phyloP scores from a whole-genome alignment of 2,113 vertebrate species.

The Hippocampus comes region DNA sequence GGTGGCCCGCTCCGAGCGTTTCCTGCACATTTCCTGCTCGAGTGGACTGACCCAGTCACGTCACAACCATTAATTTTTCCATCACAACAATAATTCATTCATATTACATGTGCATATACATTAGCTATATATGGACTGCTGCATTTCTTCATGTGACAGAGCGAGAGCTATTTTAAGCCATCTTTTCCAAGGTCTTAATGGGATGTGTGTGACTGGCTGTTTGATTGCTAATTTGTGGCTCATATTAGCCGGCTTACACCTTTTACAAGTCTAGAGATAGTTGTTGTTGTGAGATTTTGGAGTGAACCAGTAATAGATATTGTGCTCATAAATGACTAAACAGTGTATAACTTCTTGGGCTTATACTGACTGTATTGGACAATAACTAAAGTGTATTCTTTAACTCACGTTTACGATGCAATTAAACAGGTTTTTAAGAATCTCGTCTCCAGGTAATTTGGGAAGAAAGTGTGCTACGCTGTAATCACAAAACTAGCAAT shows the following conservation, averaged over 20 bases:
- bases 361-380: neutral
- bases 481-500: neutral
- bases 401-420: neutral
- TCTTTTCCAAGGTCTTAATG: neutral
- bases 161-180: neutral
- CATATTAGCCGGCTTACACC: neutral
- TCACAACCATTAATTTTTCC: constrained; percentile 7
- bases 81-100: neutral
- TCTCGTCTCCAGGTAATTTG: neutral
- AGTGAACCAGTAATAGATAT: neutral
- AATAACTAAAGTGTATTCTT: neutral
- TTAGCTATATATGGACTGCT: neutral
- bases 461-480: neutral
- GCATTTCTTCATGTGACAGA: neutral
- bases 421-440: neutral
- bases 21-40: constrained; percentile 4
- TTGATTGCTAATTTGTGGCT: neutral
- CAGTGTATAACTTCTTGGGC: neutral
- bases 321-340: neutral
- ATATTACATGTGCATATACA: constrained; percentile 1
- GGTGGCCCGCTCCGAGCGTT: neutral
- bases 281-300: neutral
- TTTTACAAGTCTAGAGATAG: neutral
- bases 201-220: neutral
- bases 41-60: constrained; percentile 9